phyloP scores from a whole-genome alignment of 2,113 vertebrate genomes.

The Upupa epops region DNA sequence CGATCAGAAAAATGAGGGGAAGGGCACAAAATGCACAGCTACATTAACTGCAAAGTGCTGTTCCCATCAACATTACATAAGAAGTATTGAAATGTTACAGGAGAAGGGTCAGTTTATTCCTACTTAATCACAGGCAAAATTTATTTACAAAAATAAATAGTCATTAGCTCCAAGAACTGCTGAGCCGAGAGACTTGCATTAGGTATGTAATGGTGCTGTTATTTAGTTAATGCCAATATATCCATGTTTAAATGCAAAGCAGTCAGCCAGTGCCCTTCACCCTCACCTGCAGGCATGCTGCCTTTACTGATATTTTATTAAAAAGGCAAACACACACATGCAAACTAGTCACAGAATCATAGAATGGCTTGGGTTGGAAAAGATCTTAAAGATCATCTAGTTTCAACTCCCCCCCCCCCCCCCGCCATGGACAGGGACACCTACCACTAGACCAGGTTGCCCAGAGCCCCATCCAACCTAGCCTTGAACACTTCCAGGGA shows the following conservation, averaged over 20 bases:
- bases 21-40: constrained; percentile 1
- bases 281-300: background rate
- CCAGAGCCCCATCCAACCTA: background rate
- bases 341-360: background rate
- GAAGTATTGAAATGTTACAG: constrained; percentile 22
- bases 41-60: constrained; percentile 12
- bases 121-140: constrained; percentile 45
- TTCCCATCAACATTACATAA: constrained; percentile 20
- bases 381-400: background rate
- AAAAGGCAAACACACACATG: background rate
- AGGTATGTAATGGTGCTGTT: constrained; percentile 47
- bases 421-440: background rate
- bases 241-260: background rate
- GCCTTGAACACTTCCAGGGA: background rate
- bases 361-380: background rate
- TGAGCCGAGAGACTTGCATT: constrained; percentile 33
- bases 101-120: constrained; percentile 41
- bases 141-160: constrained; percentile 37
- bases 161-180: constrained; percentile 10
- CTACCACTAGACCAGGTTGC: background rate
- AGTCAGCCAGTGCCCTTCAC: background rate
- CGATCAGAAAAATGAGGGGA: constrained; percentile 11
- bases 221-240: constrained; percentile 20
- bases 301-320: background rate
- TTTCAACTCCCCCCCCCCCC: no score